These are phyloP conservation scores for Epizoanthus ramosus DNA, from an alignment of 92 coral and sea anemone genomes.

Conservation along the genomic window DNA sequence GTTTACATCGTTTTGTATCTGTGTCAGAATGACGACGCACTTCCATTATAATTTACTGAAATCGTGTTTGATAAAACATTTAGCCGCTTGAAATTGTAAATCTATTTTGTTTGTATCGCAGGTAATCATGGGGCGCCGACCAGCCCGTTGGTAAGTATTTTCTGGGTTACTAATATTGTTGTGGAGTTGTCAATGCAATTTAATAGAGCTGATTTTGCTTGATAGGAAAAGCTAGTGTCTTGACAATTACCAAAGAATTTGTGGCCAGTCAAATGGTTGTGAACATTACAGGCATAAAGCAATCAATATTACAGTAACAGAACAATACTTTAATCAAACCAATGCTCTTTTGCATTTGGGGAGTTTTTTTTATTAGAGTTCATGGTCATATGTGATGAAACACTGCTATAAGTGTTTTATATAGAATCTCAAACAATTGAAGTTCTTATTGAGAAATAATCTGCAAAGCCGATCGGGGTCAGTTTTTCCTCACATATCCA, in stretches of 20 bases:
- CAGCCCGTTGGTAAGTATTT: conserved; percentile 95
- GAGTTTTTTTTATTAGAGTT: neutral
- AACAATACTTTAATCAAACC: neutral
- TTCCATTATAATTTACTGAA: neutral
- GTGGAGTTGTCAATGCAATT: neutral
- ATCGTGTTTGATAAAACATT: neutral
- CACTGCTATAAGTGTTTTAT: no score
- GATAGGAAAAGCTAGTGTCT: no score
- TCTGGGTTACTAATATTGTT: neutral
- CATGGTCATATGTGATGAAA: no score
- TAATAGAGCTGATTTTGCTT: no score
- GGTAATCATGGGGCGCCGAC: conserved; percentile 98
- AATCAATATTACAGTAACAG: neutral
- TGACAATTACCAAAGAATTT: no score
- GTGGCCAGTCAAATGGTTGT: no score
- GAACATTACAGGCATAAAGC: no score
- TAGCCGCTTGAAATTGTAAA: neutral
- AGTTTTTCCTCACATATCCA: no score
- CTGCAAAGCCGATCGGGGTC: neutral
- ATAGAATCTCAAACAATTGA: no score
- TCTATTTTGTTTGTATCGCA: conserved; percentile 30
- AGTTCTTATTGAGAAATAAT: neutral
- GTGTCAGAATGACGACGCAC: neutral
- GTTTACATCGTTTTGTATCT: neutral
- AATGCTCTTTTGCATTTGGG: neutral